Base-by-base conservation (phyloP, 2,888 invertebrate species). In the Syritta pipiens region DNA sequence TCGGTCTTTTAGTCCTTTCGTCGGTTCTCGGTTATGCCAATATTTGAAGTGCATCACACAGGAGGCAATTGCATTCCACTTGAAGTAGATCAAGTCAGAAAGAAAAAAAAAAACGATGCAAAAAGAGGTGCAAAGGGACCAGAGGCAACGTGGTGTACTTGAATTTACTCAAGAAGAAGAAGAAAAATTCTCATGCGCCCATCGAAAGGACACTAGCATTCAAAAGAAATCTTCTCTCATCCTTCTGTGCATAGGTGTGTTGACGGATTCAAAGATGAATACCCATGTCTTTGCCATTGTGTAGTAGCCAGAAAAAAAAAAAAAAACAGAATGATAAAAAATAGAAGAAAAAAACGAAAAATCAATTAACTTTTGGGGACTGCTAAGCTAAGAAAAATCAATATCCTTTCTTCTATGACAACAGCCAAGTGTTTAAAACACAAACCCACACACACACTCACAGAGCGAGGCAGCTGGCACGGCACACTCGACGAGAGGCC, bases 321-420 rank as follows among this genome's bases (percentile, higher is more conserved):
- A 5, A 37, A 7, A 37, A 6, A 37, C 17, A 37, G 1, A 17
- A 3, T 5, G 7, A 14, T 35, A n/a, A 19, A 9, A 9, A n/a
- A 32, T 2, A 17, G 7, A 42, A 14, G 12, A 9, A 20, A 32
- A 9, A 42, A 32, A 51, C n/a, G 49, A 53, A 77, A 77, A 71
- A 77, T 72, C 53, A 77, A 72, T 77, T 71, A 65, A 65, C 53
- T 71, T 65, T 59, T 37, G 26, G 28, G 42, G 37, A 51, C 17
- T 37, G 26, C 28, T 63, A 63, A 49, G 65, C 30, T 71, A 59
- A 46, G 65, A 65, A 77, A 77, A 77, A 77, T 77, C 72, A 65
- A 77, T 77, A 77, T 32, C 59, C 32, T 65, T 65, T 77, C 65
- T 65, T 65, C 44, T 77, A 72, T 60, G 71, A 77, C 71, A 75